Conservation (phyloP, 2,888 invertebrate species). For the Acrobasis consociella region DNA sequence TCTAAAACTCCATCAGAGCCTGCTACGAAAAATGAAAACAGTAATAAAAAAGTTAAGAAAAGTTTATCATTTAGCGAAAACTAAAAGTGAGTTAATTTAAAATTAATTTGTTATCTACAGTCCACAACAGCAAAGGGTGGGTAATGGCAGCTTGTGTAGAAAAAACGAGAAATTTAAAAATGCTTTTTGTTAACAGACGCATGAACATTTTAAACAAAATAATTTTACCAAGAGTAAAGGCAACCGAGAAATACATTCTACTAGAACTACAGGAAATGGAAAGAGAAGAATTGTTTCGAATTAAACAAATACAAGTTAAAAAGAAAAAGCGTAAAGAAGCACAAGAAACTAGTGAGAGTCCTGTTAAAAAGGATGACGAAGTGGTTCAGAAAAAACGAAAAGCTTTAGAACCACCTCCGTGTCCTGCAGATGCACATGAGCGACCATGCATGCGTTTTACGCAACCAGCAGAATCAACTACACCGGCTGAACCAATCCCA, state of each 20-base stretch:
- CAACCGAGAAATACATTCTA: conserved; percentile 43
- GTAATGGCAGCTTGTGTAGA: conserved; percentile 7
- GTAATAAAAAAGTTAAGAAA: background rate
- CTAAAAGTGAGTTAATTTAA: too few relatives aligned
- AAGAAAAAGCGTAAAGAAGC: conserved; percentile 35
- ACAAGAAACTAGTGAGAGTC: background rate
- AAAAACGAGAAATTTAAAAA: background rate
- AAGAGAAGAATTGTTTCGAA: conserved; percentile 48
- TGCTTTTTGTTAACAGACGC: conserved; percentile 9
- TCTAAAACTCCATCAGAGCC: background rate
- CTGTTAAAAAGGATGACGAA: background rate
- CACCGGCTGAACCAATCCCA: too few relatives aligned
- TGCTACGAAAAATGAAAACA: background rate
- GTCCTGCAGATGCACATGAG: too few relatives aligned
- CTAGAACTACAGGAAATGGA: conserved; percentile 45
- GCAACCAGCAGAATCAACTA: too few relatives aligned
- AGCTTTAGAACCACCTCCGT: too few relatives aligned
- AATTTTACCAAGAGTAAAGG: conserved; percentile 45
- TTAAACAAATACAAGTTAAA: conserved; percentile 43
- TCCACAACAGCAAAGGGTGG: conserved; percentile 3
- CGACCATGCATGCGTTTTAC: too few relatives aligned
- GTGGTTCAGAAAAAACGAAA: too few relatives aligned
- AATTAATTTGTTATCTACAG: background rate
- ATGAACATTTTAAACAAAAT: conserved; percentile 47
- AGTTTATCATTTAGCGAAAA: background rate